A percentile compares a stretch with the other conserved stretches of the same genome.
These are phyloP conservation scores for Steinernema khuongi DNA, from an alignment of 1,140 invertebrate genomes.

Conservation along the genomic window DNA sequence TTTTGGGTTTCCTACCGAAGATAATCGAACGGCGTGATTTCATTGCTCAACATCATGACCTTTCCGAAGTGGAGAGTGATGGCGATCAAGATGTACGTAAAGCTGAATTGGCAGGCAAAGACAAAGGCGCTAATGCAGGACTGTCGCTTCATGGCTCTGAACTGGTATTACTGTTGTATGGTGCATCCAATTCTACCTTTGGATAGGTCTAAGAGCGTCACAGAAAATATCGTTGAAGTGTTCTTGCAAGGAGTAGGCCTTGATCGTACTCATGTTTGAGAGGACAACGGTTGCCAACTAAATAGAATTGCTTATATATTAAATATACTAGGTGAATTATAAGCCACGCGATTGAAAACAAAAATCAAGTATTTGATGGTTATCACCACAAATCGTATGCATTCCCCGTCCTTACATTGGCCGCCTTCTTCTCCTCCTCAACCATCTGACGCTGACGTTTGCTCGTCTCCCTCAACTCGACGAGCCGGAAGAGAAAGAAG, in stretches of 20 bases:
- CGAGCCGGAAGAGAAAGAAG: conserved; percentile 50
- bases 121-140: conserved; percentile 51
- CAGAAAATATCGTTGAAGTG: conserved; percentile 50
- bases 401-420: conserved; percentile 37
- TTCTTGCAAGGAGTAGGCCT: conserved; percentile 50
- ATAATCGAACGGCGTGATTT: conserved; percentile 56
- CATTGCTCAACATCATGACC: conserved; percentile 54
- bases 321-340: too few relatives aligned
- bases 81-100: conserved; percentile 55
- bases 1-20: conserved; percentile 44
- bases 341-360: too few relatives aligned
- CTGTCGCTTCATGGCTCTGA: conserved; percentile 53
- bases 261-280: conserved; percentile 56
- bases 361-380: too few relatives aligned
- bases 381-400: too few relatives aligned
- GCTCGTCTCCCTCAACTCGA: conserved; percentile 44
- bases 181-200: conserved; percentile 2
- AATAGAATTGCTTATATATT: conserved; percentile 21
- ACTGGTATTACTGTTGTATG: conserved; percentile 19
- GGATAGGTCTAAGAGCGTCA: conserved; percentile 45
- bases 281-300: conserved; percentile 53
- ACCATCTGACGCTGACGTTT: conserved; percentile 56
- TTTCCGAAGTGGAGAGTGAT: conserved; percentile 51
- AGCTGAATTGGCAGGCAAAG: conserved; percentile 55
- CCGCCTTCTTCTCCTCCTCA: conserved; percentile 56